These are phyloP conservation scores for Cataglyphis rosenhaueri DNA, from an alignment of 2,888 invertebrate species.

Conservation along the genomic window DNA sequence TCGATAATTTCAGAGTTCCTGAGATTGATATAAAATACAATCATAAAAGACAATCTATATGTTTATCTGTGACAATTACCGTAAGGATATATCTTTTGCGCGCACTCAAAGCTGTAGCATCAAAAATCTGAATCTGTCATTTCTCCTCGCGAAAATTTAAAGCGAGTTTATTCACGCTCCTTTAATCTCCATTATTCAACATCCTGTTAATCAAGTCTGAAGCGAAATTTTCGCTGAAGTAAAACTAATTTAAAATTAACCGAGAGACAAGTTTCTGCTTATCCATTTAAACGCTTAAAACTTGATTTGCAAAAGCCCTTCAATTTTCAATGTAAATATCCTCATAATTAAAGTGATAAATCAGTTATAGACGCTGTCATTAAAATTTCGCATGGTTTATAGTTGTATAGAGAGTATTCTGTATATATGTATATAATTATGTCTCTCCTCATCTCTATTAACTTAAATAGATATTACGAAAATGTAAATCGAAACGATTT, in stretches of 20 bases:
- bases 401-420: not conserved
- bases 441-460: not conserved
- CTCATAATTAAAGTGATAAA: conserved; percentile 7
- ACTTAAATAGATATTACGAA: not conserved
- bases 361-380: conserved; percentile 3
- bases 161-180: conserved; percentile 12
- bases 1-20: not conserved
- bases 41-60: not conserved
- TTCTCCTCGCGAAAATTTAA: not conserved
- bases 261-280: conserved; percentile 11
- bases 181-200: conserved; percentile 24
- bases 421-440: not conserved
- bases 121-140: not conserved
- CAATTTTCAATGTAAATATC: conserved; percentile 23
- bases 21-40: not conserved
- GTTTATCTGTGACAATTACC: not conserved
- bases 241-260: conserved; percentile 26
- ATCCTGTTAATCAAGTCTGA: conserved; percentile 13
- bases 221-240: conserved; percentile 35
- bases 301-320: conserved; percentile 6
- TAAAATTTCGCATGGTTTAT: conserved; percentile 11
- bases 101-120: not conserved
- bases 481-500: conserved; percentile 1
- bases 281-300: conserved; percentile 6
- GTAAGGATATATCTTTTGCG: not conserved